Evolutionary conservation across 92 coral and sea anemone species (phyloP).

Genomic region (Epizoanthus scotinus): DNA sequence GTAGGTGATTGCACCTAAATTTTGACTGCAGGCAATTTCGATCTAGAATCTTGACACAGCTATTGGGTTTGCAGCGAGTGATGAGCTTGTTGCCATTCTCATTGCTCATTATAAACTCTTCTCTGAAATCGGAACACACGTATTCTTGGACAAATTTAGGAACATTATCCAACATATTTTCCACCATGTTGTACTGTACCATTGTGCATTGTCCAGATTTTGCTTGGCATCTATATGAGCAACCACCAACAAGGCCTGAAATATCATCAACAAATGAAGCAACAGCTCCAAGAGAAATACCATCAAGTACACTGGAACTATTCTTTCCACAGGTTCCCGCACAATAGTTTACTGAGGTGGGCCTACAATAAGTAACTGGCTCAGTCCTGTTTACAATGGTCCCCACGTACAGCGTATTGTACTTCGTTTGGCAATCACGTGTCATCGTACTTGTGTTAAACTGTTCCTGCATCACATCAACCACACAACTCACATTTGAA

Average conservation of each 20-base stretch:
- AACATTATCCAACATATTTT: not conserved
- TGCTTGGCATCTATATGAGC: slow-evolving; percentile 14
- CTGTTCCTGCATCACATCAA: not conserved
- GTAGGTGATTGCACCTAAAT: not conserved
- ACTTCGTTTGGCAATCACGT: slow-evolving; percentile 30
- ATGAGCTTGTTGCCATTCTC: not conserved
- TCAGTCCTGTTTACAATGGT: not conserved
- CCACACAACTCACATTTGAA: slow-evolving; percentile 15
- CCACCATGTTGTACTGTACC: slow-evolving; percentile 2
- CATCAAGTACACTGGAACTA: not conserved
- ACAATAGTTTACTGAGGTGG: not conserved
- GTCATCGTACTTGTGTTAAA: slow-evolving; percentile 19
- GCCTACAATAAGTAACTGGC: not conserved
- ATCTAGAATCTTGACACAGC: slow-evolving; percentile 36
- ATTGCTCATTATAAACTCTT: not conserved
- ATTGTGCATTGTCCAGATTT: slow-evolving; percentile 30
- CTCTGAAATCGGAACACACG: slow-evolving; percentile 26
- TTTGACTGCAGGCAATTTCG: slow-evolving; percentile 35
- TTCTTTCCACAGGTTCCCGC: slow-evolving; percentile 12
- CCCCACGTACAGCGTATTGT: not conserved
- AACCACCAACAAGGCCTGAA: slow-evolving; percentile 21
- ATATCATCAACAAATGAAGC: not conserved
- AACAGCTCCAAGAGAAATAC: slow-evolving; percentile 16
- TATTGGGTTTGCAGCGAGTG: slow-evolving; percentile 25
- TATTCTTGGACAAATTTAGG: slow-evolving; percentile 17